These are phyloP conservation scores for Ostrea denselamellosa DNA, from an alignment of 1,140 invertebrate genomes.

Conservation along the genomic window DNA sequence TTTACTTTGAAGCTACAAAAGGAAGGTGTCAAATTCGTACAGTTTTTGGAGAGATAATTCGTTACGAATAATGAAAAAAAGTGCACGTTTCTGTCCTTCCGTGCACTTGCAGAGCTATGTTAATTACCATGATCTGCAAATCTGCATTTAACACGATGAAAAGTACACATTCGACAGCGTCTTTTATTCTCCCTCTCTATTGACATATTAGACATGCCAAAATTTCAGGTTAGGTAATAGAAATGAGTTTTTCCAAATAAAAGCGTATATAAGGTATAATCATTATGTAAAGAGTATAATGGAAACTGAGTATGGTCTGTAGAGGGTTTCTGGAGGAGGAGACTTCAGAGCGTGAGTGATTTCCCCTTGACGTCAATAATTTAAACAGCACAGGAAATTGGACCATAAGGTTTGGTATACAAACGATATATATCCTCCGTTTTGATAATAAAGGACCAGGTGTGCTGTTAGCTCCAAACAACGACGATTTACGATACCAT, in stretches of 20 bases:
- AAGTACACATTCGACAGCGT: not conserved
- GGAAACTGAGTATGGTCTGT: not conserved
- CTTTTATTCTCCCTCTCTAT: constrained; percentile 12
- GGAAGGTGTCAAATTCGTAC: not conserved
- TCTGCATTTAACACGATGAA: constrained; percentile 25
- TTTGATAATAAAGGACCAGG: constrained; percentile 8
- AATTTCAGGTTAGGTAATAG: not conserved
- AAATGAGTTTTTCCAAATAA: not conserved
- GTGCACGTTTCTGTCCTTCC: not conserved
- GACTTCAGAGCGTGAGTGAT: not conserved
- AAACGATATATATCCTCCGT: not conserved
- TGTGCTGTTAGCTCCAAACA: constrained; percentile 5
- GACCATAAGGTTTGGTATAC: not conserved
- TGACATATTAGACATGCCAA: constrained; percentile 6
- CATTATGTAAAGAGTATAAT: not conserved
- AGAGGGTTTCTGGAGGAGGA: not conserved
- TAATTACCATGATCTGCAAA: constrained; percentile 2
- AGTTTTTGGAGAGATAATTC: not conserved
- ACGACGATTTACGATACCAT: constrained; percentile 29
- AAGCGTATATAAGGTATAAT: not conserved
- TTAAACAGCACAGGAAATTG: not conserved
- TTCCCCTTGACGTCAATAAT: not conserved
- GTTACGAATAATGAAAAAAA: not conserved
- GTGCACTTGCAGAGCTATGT: not conserved
- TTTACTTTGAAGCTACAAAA: not conserved